These are phyloP conservation scores for Bradysia coprophila DNA, from an alignment of 1,140 invertebrate genomes.

Conservation along the genomic window DNA sequence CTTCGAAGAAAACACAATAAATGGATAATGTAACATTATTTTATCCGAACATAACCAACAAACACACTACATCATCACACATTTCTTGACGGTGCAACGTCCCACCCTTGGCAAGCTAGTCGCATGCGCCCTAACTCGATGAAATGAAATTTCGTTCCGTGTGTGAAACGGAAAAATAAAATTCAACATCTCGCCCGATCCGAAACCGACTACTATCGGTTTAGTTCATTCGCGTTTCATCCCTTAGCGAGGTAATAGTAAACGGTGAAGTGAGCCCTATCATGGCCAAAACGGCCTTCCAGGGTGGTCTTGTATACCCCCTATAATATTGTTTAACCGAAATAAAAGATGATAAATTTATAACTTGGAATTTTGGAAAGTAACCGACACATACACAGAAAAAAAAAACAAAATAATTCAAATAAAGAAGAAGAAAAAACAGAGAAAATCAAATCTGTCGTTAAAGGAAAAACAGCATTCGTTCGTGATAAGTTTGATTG, in stretches of 20 bases:
- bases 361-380: too few relatives aligned
- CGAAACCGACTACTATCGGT: background rate
- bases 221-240: conserved; percentile 5
- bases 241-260: conserved; percentile 4
- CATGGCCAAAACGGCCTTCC: conserved; percentile 3
- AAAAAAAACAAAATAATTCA: background rate
- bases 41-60: background rate
- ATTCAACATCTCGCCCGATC: background rate
- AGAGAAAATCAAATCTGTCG: background rate
- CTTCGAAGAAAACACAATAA: too few relatives aligned
- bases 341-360: too few relatives aligned
- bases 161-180: too few relatives aligned
- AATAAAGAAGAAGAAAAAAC: background rate
- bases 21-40: too few relatives aligned
- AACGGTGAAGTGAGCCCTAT: background rate
- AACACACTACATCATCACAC: background rate
- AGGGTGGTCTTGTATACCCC: conserved; percentile 2
- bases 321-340: conserved; percentile 1
- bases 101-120: background rate
- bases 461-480: background rate
- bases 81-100: background rate
- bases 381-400: background rate
- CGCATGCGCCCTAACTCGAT: background rate
- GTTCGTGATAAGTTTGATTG: background rate
- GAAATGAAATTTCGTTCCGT: background rate